phyloP scores from a whole-genome alignment of 2,888 invertebrate species.

The Melinaea menophilus region DNA sequence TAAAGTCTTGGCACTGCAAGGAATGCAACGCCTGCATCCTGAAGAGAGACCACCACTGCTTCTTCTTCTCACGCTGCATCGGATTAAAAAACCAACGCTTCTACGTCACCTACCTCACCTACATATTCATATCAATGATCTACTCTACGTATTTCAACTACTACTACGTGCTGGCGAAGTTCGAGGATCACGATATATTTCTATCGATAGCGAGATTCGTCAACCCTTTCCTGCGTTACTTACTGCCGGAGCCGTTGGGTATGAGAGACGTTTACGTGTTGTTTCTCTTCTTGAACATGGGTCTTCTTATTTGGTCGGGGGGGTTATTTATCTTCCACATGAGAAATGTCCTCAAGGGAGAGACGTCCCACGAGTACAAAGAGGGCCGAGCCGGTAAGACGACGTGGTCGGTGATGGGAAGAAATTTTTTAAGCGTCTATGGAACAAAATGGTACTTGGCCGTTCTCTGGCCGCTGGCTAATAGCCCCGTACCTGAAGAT shows the following conservation, averaged over 20 bases:
- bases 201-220: slow-evolving; percentile 41
- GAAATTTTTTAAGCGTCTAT: slow-evolving; percentile 82
- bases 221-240: slow-evolving; percentile 44
- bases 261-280: slow-evolving; percentile 45
- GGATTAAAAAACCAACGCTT: slow-evolving; percentile 90
- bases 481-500: slow-evolving; percentile 43
- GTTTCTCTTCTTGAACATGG: slow-evolving; percentile 44
- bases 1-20: slow-evolving; percentile 90
- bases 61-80: slow-evolving; percentile 89
- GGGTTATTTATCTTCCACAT: slow-evolving; percentile 52
- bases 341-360: slow-evolving; percentile 70
- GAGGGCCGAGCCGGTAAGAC: slow-evolving; percentile 55
- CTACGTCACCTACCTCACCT: slow-evolving; percentile 84
- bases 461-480: slow-evolving; percentile 49
- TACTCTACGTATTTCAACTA: slow-evolving; percentile 83
- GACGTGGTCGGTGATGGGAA: slow-evolving; percentile 81
- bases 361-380: slow-evolving; percentile 61
- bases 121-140: slow-evolving; percentile 81
- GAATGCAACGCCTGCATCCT: slow-evolving; percentile 88
- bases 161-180: slow-evolving; percentile 75
- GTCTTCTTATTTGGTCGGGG: slow-evolving; percentile 44
- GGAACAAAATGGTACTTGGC: slow-evolving; percentile 50
- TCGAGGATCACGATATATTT: slow-evolving; percentile 39
- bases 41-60: slow-evolving; percentile 90
- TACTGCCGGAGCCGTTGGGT: slow-evolving; percentile 39